Evolutionary conservation across 2,888 invertebrate genomes (phyloP).

Genomic region (Lysandra coridon): DNA sequence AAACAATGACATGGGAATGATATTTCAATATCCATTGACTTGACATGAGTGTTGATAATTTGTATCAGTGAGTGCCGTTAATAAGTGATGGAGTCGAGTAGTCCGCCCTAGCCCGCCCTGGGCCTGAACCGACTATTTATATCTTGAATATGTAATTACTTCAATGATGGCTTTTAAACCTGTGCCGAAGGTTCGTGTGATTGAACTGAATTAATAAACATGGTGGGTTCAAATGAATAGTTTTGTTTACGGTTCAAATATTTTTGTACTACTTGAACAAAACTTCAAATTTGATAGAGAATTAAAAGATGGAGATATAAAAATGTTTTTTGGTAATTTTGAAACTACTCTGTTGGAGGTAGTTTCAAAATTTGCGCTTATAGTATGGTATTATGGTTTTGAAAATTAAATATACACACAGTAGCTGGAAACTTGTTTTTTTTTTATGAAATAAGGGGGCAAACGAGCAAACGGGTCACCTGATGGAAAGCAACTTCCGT

Average conservation of each 20-base stretch:
- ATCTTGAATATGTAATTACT: conserved; percentile 10
- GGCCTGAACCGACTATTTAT: background rate
- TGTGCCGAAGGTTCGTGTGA: background rate
- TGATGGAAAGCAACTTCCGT: too few species aligned
- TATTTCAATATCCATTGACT: conserved; percentile 10
- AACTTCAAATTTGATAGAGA: too few species aligned
- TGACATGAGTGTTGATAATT: conserved; percentile 1
- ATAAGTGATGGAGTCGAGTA: background rate
- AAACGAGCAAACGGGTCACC: too few species aligned
- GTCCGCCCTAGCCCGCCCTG: background rate
- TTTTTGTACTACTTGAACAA: too few species aligned
- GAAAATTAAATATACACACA: too few species aligned
- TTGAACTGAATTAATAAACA: background rate
- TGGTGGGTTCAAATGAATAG: background rate
- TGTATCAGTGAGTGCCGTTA: conserved; percentile 1
- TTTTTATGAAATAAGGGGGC: too few species aligned
- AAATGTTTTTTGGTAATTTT: too few species aligned
- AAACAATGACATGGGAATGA: background rate
- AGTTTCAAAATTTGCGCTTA: too few species aligned
- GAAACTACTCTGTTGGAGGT: too few species aligned
- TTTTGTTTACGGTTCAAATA: background rate
- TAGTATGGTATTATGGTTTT: too few species aligned
- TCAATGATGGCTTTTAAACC: conserved; percentile 17
- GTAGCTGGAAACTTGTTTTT: too few species aligned
- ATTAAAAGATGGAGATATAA: too few species aligned